Percentiles rank a stretch among this genome's conserved stretches.
These are phyloP conservation scores for Rhaphigaster nebulosa DNA, from an alignment of 2,888 invertebrate genomes.

Conservation along the genomic window DNA sequence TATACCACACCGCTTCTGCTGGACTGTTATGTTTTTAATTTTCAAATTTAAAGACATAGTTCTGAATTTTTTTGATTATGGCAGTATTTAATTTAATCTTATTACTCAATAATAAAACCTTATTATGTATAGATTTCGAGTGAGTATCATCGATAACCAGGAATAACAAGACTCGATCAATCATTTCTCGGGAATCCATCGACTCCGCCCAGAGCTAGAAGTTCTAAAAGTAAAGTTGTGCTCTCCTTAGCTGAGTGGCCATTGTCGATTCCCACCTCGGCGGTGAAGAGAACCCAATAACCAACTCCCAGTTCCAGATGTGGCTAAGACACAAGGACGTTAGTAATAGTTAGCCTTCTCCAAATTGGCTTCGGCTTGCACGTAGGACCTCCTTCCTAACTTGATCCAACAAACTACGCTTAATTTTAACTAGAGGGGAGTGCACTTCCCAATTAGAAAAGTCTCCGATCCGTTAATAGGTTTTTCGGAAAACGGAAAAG, in stretches of 20 bases:
- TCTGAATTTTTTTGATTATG: too few relatives aligned
- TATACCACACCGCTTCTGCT: too few relatives aligned
- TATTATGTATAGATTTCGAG: too few relatives aligned
- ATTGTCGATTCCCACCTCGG: constrained; percentile 5
- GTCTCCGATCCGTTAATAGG: neutral
- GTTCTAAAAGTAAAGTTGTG: constrained; percentile 46
- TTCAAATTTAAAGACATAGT: too few relatives aligned
- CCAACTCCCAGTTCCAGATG: constrained; percentile 27
- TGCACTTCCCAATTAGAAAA: constrained; percentile 30
- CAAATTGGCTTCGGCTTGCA: constrained; percentile 8
- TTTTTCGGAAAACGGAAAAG: neutral
- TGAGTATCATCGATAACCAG: neutral
- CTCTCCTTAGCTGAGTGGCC: neutral
- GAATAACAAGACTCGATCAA: neutral
- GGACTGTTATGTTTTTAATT: too few relatives aligned
- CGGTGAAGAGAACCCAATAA: constrained; percentile 10
- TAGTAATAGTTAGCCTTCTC: constrained; percentile 15
- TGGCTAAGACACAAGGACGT: constrained; percentile 37
- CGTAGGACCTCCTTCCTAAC: constrained; percentile 25
- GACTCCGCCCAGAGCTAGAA: neutral
- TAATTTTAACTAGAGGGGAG: constrained; percentile 1
- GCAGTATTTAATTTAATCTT: too few relatives aligned
- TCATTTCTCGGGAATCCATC: neutral
- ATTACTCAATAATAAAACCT: too few relatives aligned
- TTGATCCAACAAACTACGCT: neutral